Conservation (phyloP, 2,797 vertebrate species). For the Danio jaintianensis region DNA sequence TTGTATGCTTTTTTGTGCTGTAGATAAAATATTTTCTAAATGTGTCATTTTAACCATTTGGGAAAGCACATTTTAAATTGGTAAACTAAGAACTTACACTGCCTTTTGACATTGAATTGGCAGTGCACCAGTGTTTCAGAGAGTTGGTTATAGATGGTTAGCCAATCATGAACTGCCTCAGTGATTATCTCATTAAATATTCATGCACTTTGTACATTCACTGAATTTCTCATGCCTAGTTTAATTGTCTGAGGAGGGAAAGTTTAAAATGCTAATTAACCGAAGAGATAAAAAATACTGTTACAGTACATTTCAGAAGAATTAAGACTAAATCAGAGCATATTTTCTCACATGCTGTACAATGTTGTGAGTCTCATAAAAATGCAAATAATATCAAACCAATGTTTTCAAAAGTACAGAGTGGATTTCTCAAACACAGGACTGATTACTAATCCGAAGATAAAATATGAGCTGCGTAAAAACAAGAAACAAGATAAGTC, state of each 20-base stretch:
- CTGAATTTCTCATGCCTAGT: not conserved
- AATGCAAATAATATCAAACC: conserved; percentile 8
- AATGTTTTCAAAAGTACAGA: not conserved
- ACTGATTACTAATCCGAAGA: not conserved
- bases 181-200: not conserved
- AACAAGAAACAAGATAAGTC: not conserved
- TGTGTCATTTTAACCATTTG: not conserved
- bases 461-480: not conserved
- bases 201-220: not conserved
- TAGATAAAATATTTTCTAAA: not conserved
- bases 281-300: not conserved
- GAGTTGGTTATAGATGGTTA: not conserved
- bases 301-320: not conserved
- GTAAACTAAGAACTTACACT: not conserved
- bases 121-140: not conserved
- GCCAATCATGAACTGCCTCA: conserved; percentile 5
- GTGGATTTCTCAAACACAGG: not conserved
- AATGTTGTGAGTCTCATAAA: not conserved
- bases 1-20: not conserved
- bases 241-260: not conserved
- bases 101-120: not conserved
- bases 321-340: not conserved
- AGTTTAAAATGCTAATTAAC: not conserved
- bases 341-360: not conserved
- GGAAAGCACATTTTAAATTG: not conserved